These are phyloP conservation scores for Anthopleura sola DNA, from an alignment of 64 coral and sea anemone species.

Conservation along the genomic window DNA sequence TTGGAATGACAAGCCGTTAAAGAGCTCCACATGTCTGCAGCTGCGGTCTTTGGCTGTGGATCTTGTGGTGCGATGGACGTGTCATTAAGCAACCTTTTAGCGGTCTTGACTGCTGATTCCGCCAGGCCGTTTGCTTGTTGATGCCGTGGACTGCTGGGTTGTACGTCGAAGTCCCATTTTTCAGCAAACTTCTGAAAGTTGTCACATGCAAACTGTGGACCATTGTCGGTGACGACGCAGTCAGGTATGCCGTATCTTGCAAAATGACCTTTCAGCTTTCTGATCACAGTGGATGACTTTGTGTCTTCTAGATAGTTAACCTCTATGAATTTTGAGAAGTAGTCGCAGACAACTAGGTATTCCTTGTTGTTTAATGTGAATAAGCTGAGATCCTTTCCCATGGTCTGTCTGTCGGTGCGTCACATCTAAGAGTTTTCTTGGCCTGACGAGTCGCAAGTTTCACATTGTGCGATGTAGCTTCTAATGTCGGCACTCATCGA, in stretches of 20 bases:
- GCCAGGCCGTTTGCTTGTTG: constrained; percentile 46
- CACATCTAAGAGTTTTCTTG: constrained; percentile 33
- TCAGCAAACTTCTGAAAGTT: constrained; percentile 22
- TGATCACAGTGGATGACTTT: not conserved
- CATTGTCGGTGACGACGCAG: constrained; percentile 37
- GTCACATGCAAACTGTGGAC: constrained; percentile 40
- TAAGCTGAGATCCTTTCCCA: constrained; percentile 45
- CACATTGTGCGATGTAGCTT: constrained; percentile 30
- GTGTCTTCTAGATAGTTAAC: constrained; percentile 24
- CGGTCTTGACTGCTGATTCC: constrained; percentile 40
- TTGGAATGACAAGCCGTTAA: too few species aligned
- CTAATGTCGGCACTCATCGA: constrained; percentile 31
- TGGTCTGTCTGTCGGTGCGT: constrained; percentile 32
- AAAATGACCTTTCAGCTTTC: constrained; percentile 39
- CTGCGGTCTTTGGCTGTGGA: too few species aligned
- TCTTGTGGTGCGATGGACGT: too few species aligned
- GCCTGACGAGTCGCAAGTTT: constrained; percentile 19
- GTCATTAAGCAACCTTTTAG: constrained; percentile 36
- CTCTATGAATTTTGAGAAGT: constrained; percentile 40
- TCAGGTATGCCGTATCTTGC: constrained; percentile 44
- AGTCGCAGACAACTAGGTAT: constrained; percentile 24
- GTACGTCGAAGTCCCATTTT: constrained; percentile 42
- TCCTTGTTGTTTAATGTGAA: constrained; percentile 2
- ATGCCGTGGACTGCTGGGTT: constrained; percentile 22
- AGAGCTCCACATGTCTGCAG: too few species aligned